Base-by-base conservation (phyloP, 2,888 invertebrate species). In the Agonopterix arenella region DNA sequence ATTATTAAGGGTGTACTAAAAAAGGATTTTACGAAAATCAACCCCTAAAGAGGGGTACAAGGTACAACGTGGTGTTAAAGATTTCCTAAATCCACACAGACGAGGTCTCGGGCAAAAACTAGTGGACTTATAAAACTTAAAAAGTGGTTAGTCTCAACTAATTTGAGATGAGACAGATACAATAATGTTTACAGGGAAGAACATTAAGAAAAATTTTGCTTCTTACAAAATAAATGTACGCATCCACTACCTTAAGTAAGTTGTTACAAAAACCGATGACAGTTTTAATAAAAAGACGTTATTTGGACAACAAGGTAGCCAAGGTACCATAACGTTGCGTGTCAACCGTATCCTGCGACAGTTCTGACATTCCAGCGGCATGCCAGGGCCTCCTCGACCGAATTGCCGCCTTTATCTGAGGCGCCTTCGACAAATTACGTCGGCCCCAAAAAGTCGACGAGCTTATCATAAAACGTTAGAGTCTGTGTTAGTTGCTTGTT, bases 351-450 rank as follows among this genome's bases (percentile, higher is more conserved):
- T 55, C 52, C 57, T 54, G 60, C 47, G 52, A 46, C 65, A 59
- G 62, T 57, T 58, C 68, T 70, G 72, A 70, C 80, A 83, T 84
- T 84, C 84, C 81, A 56, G 57, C 70, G 77, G 71, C 80, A 69
- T 81, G 69, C 73, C 70, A 58, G 65, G 69, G 68, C 68, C 70
- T 64, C 65, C 60, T 61, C 72, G 68, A 68, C 72, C 67, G 70
- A 74, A 72, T 74, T 70, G 73, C 73, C 73, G 76, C 72, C 77
- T 84, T 85, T 88, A 88, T 86, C 86, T 80, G 69, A 73, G 86
- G 88, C 88, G 86, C 88, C 88, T 86, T 73, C 81, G 84, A 88
- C 88, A 86, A 86, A 88, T 86, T 86, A 86, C 80, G 77, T 74
- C 80, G 82, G 77, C 68, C 63, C 83, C 79, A 78, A 82, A 84